Conservation (phyloP, 2,797 vertebrate species). For the Salmo trutta region DNA sequence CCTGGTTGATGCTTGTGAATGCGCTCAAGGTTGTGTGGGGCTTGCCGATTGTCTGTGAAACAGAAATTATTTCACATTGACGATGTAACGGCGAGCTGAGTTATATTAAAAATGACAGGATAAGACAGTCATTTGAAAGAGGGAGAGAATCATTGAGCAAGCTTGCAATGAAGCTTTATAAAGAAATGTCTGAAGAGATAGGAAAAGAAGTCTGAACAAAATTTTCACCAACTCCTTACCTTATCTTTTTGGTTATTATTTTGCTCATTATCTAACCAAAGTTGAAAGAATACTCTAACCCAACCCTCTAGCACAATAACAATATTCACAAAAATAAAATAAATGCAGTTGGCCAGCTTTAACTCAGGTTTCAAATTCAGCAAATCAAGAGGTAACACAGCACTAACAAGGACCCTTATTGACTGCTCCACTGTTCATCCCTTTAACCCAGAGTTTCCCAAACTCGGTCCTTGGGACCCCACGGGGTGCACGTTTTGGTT, state of each 20-base stretch:
- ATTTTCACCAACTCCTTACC: not conserved
- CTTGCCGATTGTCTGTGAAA: not conserved
- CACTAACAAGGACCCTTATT: not conserved
- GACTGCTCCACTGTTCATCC: not conserved
- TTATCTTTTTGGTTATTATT: not conserved
- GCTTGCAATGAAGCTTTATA: not conserved
- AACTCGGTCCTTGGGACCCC: too few relatives aligned
- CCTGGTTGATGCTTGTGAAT: not conserved
- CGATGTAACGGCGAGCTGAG: not conserved
- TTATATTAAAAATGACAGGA: not conserved
- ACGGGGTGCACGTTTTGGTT: too few relatives aligned
- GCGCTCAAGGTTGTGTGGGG: constrained; percentile 4
- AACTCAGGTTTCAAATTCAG: not conserved
- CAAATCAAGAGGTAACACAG: not conserved
- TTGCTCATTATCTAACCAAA: not conserved
- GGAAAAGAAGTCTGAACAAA: too few relatives aligned
- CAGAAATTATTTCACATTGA: not conserved
- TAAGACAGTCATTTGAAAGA: not conserved
- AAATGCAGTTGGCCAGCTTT: not conserved
- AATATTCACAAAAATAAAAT: not conserved
- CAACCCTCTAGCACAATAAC: not conserved
- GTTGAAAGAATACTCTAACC: too few relatives aligned
- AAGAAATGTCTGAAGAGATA: not conserved
- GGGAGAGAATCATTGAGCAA: not conserved
- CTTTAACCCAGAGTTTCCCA: not conserved